Evolutionary conservation across 2,888 invertebrate genomes (phyloP), one percentile per base, ranked within the genome.

Genomic region (Plagodis pulveraria): DNA sequence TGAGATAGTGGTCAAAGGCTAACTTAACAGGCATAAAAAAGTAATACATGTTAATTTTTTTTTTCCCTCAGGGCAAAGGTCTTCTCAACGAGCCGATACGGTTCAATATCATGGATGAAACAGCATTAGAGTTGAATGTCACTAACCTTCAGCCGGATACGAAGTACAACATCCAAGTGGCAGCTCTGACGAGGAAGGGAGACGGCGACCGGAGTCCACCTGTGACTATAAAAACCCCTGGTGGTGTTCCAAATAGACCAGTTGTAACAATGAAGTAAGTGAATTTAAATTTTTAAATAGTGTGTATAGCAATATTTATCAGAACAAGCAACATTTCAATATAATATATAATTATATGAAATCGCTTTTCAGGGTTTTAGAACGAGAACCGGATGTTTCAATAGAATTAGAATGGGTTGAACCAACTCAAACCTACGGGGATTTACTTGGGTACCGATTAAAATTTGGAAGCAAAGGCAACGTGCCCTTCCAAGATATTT

Each of bases 121-220:
- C 94, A 11, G 94, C 95, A 7, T 83, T 96, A 58, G 96, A 97
- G 80, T 94, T 96, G 73, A 98, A 97, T 82, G 95, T 99, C 52
- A 96, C 96, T 10, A 97, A 97, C 10, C 93, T 99, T 46, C 98
- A 99, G 85, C 99, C 99, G 5, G 99, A 99, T 80, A 98, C 99
- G 0, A 95, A 95, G 73, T 99, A 99, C 90, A 96, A 96, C 55
- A 96, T 99, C 59, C 97, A 98, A 93, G 98, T 99, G 59, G 98
- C 98, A 0, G 99, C 99, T 0, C 93, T 99, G 63, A 99, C 99
- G 5, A 94, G 98, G 65, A 98, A 98, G 86, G 99, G 99, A 45
- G 99, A 99, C 84, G 99, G 99, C 22, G 97, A 97, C 84, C 94
- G 98, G 67, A 98, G 98, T 81, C 92, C 95, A 62, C 96, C 98